Evolutionary conservation across 1,140 invertebrate genomes (phyloP).

Genomic region (Probaryconus sp.): DNA sequence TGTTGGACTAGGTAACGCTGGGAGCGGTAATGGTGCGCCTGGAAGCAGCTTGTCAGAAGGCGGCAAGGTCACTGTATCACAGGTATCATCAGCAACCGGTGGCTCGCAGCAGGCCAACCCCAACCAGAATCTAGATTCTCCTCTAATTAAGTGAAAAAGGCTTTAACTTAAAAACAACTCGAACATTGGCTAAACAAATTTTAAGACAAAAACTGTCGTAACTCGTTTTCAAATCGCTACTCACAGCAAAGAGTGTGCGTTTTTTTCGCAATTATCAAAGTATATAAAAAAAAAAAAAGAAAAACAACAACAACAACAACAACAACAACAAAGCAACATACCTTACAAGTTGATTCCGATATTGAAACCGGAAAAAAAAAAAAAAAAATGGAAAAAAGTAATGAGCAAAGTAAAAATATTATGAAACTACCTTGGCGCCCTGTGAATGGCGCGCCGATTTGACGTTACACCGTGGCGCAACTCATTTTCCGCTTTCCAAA

Average conservation of each 20-base stretch:
- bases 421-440: slow-evolving; percentile 45
- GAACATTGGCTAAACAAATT: slow-evolving; percentile 73
- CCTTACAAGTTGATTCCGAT: neutral
- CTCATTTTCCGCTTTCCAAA: slow-evolving; percentile 38
- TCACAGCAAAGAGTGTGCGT: slow-evolving; percentile 36
- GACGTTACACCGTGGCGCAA: slow-evolving; percentile 47
- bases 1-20: slow-evolving; percentile 68
- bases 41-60: slow-evolving; percentile 69
- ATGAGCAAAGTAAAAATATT: neutral
- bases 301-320: slow-evolving; percentile 19
- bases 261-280: slow-evolving; percentile 6
- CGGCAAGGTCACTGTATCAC: slow-evolving; percentile 70
- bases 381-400: slow-evolving; percentile 1
- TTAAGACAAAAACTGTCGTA: slow-evolving; percentile 68
- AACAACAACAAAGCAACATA: neutral
- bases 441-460: slow-evolving; percentile 49
- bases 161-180: slow-evolving; percentile 76
- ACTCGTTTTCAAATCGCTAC: slow-evolving; percentile 71
- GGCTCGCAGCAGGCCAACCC: slow-evolving; percentile 76
- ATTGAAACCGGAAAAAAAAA: slow-evolving; percentile 4
- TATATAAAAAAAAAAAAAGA: slow-evolving; percentile 13
- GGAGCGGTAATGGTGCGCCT: slow-evolving; percentile 62
- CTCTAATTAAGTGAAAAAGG: slow-evolving; percentile 78
- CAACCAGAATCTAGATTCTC: slow-evolving; percentile 77
- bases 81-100: slow-evolving; percentile 75